Evolutionary conservation across 2,113 vertebrate species (phyloP).

Genomic region (Archilochus colubris): DNA sequence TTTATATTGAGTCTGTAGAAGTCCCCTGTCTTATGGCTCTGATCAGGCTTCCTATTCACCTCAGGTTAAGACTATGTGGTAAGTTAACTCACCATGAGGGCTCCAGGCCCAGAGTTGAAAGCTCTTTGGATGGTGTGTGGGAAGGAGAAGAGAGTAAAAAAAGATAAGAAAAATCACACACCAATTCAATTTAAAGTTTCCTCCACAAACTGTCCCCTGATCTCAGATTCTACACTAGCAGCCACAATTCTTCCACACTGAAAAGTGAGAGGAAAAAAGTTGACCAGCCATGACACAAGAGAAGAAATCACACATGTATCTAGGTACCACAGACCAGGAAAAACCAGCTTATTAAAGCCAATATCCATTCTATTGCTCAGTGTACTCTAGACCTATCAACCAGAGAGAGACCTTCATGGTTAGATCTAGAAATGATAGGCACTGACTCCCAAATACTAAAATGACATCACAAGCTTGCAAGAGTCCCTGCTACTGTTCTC

Average conservation of each 20-base stretch:
- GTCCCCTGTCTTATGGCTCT: not conserved
- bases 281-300: not conserved
- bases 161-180: not conserved
- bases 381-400: not conserved
- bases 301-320: not conserved
- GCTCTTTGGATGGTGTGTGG: not conserved
- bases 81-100: not conserved
- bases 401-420: not conserved
- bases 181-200: not conserved
- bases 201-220: not conserved
- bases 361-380: not conserved
- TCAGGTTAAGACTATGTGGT: not conserved
- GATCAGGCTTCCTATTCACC: not conserved
- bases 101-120: not conserved
- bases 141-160: not conserved
- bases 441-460: not conserved
- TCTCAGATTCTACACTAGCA: not conserved
- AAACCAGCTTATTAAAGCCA: not conserved
- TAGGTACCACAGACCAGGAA: not conserved
- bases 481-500: not conserved
- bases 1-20: not conserved
- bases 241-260: not conserved
- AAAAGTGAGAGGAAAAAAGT: not conserved
- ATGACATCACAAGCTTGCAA: not conserved
- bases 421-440: not conserved